Percentiles rank a stretch among this genome's conserved stretches.
Evolutionary conservation across 2,797 vertebrate genomes (phyloP).

Genomic region (Oryzias dopingdopingensis): DNA sequence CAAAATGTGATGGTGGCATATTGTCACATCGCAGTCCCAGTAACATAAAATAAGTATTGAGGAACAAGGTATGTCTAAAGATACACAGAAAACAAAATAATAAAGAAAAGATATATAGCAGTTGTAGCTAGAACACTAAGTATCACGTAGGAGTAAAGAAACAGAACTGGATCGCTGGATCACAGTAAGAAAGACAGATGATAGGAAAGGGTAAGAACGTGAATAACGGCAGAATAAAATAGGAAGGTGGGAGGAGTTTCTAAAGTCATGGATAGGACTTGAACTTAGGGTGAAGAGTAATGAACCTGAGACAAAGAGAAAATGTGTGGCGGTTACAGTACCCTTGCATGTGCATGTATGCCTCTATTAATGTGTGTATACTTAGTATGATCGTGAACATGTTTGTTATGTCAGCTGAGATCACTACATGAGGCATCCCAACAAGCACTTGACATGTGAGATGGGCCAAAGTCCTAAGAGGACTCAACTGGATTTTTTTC

Average conservation of each 20-base stretch:
- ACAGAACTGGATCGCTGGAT: conserved; percentile 77
- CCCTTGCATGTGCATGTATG: conserved; percentile 37
- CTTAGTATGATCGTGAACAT: conserved; percentile 46
- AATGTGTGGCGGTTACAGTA: conserved; percentile 35
- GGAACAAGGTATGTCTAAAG: conserved; percentile 72
- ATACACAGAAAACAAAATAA: conserved; percentile 62
- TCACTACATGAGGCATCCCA: conserved; percentile 62
- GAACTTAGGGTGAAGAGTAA: conserved; percentile 46
- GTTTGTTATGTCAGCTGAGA: conserved; percentile 65
- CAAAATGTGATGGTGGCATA: conserved; percentile 86
- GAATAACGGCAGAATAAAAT: conserved; percentile 41
- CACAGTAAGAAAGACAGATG: conserved; percentile 54
- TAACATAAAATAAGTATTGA: conserved; percentile 78
- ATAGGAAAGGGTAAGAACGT: conserved; percentile 13
- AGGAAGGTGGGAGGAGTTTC: conserved; percentile 42
- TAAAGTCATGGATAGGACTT: conserved; percentile 50
- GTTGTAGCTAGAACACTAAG: conserved; percentile 58
- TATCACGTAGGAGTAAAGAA: conserved; percentile 68
- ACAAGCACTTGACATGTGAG: conserved; percentile 55
- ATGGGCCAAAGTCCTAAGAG: neutral
- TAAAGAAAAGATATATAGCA: conserved; percentile 39
- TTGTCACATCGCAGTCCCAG: conserved; percentile 93
- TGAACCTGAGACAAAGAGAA: conserved; percentile 50
- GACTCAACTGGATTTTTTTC: neutral
- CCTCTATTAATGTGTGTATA: conserved; percentile 7